These are phyloP conservation scores for Coenonympha arcania DNA, from an alignment of 2,888 invertebrate species.

Conservation along the genomic window DNA sequence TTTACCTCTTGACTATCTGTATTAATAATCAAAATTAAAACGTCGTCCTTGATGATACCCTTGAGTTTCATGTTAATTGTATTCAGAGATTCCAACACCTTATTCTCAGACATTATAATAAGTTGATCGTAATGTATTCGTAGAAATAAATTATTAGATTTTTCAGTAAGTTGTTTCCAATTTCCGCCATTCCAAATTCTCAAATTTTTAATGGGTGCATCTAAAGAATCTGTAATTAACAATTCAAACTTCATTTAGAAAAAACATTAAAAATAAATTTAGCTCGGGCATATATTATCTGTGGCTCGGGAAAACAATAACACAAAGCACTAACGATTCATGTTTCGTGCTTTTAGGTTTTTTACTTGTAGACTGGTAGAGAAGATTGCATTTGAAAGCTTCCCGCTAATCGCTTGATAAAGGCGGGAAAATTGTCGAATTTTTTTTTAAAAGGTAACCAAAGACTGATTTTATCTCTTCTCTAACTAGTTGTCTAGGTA, in stretches of 20 bases:
- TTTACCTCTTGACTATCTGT: conserved; percentile 40
- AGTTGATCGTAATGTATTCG: conserved; percentile 50
- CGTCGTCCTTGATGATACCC: conserved; percentile 53
- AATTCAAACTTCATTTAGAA: neutral
- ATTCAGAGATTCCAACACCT: conserved; percentile 53
- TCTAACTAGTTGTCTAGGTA: too few species aligned
- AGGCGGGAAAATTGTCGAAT: too few species aligned
- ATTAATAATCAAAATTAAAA: conserved; percentile 48
- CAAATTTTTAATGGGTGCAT: conserved; percentile 45
- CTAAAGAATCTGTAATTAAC: conserved; percentile 9
- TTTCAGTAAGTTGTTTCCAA: conserved; percentile 46
- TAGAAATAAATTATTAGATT: conserved; percentile 34
- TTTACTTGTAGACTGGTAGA: too few species aligned
- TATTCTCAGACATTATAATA: conserved; percentile 41
- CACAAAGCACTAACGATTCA: too few species aligned
- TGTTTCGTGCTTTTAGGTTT: too few species aligned
- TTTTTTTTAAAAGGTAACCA: too few species aligned
- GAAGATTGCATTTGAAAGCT: too few species aligned
- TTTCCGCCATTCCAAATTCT: conserved; percentile 46
- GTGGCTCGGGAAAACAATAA: too few species aligned
- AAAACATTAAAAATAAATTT: neutral
- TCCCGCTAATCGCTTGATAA: too few species aligned
- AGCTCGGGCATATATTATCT: too few species aligned
- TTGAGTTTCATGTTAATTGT: conserved; percentile 51
- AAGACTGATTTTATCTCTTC: too few species aligned